These are phyloP conservation scores for Sciurus niger DNA, from an alignment of 2,113 vertebrate genomes.

Conservation along the genomic window DNA sequence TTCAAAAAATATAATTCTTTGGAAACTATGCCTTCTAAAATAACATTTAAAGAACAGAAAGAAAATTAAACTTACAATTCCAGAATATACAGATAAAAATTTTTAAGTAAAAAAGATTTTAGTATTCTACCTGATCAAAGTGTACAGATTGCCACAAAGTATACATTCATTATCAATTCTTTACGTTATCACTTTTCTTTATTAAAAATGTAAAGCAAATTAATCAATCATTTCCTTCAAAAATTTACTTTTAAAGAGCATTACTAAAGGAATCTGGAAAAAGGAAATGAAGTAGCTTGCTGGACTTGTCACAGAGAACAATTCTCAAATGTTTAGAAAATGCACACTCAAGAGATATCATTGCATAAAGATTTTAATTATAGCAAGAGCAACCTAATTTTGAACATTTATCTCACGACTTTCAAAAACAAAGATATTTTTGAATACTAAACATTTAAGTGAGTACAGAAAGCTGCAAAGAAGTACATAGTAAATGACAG, in stretches of 20 bases:
- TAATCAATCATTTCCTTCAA: not conserved
- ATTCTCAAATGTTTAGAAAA: not conserved
- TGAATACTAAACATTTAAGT: not conserved
- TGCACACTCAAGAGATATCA: fast-evolving
- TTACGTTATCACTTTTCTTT: too few species aligned
- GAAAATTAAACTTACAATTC: too few species aligned
- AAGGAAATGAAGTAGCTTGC: fast-evolving
- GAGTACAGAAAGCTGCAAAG: not conserved
- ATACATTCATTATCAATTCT: too few species aligned
- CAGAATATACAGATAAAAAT: too few species aligned
- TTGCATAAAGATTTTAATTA: not conserved
- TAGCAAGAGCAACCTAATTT: not conserved
- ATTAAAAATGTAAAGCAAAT: not conserved
- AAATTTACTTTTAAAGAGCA: not conserved
- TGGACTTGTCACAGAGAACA: not conserved
- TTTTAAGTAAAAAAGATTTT: too few species aligned
- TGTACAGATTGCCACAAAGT: too few species aligned
- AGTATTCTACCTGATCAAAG: too few species aligned
- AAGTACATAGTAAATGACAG: not conserved
- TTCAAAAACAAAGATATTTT: not conserved
- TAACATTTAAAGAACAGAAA: too few species aligned
- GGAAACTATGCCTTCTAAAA: too few species aligned
- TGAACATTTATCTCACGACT: fast-evolving
- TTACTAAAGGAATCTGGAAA: not conserved
- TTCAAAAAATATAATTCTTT: too few species aligned